Conservation (phyloP, 2,113 vertebrate species). For the Vireo altiloquus region DNA sequence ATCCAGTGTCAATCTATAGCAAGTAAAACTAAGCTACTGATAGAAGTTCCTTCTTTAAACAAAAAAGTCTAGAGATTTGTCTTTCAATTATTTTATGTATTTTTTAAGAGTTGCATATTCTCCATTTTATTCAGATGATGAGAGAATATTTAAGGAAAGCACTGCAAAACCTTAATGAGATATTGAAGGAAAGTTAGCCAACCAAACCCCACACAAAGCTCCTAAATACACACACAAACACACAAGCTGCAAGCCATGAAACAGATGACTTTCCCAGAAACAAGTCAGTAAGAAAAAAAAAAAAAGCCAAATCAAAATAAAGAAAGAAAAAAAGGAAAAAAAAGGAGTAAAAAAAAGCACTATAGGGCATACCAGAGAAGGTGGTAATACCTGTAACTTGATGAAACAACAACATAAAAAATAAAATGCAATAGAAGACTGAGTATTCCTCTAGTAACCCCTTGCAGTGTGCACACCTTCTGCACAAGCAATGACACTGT, state of each 20-base stretch:
- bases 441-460: not conserved
- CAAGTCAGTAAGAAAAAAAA: conserved; percentile 68
- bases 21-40: not conserved
- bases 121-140: not conserved
- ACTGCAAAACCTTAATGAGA: conserved; percentile 75
- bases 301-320: not conserved
- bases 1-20: not conserved
- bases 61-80: not conserved
- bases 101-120: conserved; percentile 51
- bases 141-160: conserved; percentile 14
- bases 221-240: conserved; percentile 62
- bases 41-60: not conserved
- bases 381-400: conserved; percentile 40
- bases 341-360: not conserved
- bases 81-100: not conserved
- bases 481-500: not conserved
- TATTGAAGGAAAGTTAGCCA: conserved; percentile 68
- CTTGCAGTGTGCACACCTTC: not conserved
- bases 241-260: conserved; percentile 70
- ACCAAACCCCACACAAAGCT: conserved; percentile 71
- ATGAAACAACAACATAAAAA: conserved; percentile 8
- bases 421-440: conserved; percentile 41
- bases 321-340: not conserved
- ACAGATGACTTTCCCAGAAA: conserved; percentile 85
- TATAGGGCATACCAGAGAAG: conserved; percentile 17